Evolutionary conservation across 1,140 invertebrate genomes (phyloP), one percentile per base, ranked within the genome.

Genomic region (Drosophila nikananu): DNA sequence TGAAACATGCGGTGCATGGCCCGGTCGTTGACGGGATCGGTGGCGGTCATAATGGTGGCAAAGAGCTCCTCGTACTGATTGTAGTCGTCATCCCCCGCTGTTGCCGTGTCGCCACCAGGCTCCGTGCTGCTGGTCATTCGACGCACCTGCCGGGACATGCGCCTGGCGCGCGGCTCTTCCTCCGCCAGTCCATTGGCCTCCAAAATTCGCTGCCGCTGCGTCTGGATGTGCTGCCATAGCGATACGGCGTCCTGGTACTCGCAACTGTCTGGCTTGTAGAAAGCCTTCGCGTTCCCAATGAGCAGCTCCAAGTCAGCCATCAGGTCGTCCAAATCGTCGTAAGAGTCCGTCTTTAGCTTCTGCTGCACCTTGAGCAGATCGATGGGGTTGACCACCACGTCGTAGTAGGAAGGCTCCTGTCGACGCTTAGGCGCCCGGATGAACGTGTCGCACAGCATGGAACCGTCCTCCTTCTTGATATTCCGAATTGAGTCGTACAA

Each of bases 261-360:
- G 63, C 95, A 95, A 12, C 96, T 96, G 59, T 95, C 96, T 60
- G 96, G 95, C 94, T 98, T 98, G 93, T 99, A 99, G 94, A 99
- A 98, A 5, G 96, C 96, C 93, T 98, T 98, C 1, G 98, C 97
- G 95, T 99, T 99, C 68, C 96, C 97, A 48, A 98, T 96, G 80
- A 99, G 94, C 39, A 98, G 93, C 91, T 98, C 97, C 87, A 99
- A 95, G 93, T 99, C 98, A 41, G 95, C 94, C 70, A 97, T 95
- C 71, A 99, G 94, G 86, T 98, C 97, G 42, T 98, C 97, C 77
- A 98, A 95, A 92, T 98, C 97, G 77, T 97, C 96, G 94, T 98
- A 98, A 73, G 98, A 97, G 81, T 99, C 98, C 15, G 97, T 98
- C 95, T 98, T 99, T 17, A 99, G 93, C 94, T 99, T 99, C 90